A percentile compares a stretch with the other conserved stretches of the same genome.
These are phyloP conservation scores for Pagetopsis macropterus DNA, from an alignment of 2,797 vertebrate genomes.

Conservation along the genomic window DNA sequence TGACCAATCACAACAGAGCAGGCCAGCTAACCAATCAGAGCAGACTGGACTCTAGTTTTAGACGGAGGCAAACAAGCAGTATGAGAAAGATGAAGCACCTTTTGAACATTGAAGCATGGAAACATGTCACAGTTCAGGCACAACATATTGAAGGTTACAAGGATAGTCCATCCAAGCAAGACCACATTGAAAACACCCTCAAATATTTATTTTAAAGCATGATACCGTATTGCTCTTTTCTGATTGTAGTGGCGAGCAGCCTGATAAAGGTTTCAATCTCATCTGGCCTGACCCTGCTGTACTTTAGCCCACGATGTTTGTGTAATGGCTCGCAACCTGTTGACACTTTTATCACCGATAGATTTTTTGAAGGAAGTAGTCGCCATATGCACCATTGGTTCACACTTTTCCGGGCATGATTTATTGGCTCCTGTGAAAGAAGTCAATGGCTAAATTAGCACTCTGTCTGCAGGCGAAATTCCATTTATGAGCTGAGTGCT, in stretches of 20 bases:
- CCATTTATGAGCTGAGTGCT: constrained; percentile 71
- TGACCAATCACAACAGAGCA: too few species aligned
- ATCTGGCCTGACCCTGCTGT: constrained; percentile 10
- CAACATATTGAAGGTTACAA: too few species aligned
- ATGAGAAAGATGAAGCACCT: too few species aligned
- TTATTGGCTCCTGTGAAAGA: constrained; percentile 70
- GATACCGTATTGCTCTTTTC: not conserved
- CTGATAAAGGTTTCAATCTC: constrained; percentile 1
- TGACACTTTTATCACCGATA: constrained; percentile 79
- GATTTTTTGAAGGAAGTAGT: constrained; percentile 66
- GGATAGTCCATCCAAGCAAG: not conserved
- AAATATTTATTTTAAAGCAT: too few species aligned
- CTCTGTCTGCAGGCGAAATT: constrained; percentile 75
- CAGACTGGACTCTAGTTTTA: too few species aligned
- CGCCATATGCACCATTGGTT: constrained; percentile 63
- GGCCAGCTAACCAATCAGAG: too few species aligned
- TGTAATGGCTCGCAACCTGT: constrained; percentile 72
- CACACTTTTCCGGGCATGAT: constrained; percentile 66
- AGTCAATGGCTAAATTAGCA: constrained; percentile 82
- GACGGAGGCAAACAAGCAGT: too few species aligned
- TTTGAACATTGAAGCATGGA: too few species aligned
- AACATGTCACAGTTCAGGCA: too few species aligned
- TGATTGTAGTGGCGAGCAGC: not conserved
- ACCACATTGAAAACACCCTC: not conserved
- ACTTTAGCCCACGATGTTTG: constrained; percentile 48